Evolutionary conservation across 2,888 invertebrate genomes (phyloP).

Genomic region (Sphaeridia pumilis): DNA sequence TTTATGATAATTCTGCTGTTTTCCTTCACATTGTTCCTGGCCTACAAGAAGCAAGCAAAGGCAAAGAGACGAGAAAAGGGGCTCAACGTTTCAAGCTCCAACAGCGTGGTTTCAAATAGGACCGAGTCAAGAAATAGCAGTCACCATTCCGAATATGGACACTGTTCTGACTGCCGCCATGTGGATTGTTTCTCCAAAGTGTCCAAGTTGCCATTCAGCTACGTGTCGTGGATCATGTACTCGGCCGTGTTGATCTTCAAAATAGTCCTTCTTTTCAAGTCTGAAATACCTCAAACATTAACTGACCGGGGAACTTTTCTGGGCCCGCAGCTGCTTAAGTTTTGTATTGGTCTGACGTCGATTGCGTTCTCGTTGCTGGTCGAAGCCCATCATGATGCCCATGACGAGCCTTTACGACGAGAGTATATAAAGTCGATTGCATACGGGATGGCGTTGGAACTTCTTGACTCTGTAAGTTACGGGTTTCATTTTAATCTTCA

Average conservation of each 20-base stretch:
- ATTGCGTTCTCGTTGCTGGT: conserved; percentile 46
- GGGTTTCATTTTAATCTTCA: background rate
- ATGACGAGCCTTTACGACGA: conserved; percentile 40
- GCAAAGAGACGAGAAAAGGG: conserved; percentile 11
- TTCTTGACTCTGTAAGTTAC: conserved; percentile 47
- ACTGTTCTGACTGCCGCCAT: conserved; percentile 4
- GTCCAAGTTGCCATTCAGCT: conserved; percentile 35
- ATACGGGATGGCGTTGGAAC: conserved; percentile 46
- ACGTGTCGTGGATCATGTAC: conserved; percentile 47
- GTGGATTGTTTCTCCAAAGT: conserved; percentile 15
- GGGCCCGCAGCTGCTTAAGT: conserved; percentile 45
- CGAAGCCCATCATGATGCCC: conserved; percentile 46
- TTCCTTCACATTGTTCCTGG: conserved; percentile 25
- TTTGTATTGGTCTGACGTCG: conserved; percentile 40
- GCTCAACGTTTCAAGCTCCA: conserved; percentile 14
- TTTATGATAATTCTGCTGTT: conserved; percentile 26
- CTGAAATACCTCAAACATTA: conserved; percentile 38
- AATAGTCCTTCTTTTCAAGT: conserved; percentile 44
- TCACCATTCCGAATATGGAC: conserved; percentile 14
- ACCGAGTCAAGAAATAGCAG: conserved; percentile 19
- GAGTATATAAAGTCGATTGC: conserved; percentile 44
- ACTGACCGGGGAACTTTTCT: conserved; percentile 40
- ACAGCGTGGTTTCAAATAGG: conserved; percentile 10
- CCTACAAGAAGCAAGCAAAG: conserved; percentile 20
- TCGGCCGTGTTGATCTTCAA: conserved; percentile 43